These are phyloP conservation scores for Toxostoma redivivum DNA, from an alignment of 2,113 vertebrate genomes.

Conservation along the genomic window DNA sequence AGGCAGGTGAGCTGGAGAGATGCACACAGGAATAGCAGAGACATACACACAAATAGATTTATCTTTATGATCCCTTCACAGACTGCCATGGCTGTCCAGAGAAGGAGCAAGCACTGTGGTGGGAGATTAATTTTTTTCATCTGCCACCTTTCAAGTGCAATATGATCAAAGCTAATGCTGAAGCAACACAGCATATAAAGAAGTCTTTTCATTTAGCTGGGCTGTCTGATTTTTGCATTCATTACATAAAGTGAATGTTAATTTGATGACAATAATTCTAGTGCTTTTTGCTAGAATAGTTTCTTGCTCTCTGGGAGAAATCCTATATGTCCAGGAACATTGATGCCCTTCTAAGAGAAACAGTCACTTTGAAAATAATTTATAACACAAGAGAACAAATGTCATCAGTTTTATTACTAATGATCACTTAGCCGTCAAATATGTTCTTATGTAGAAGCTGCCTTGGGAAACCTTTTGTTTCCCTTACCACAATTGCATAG, in stretches of 20 bases:
- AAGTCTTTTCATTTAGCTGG: not conserved
- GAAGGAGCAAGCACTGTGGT: not conserved
- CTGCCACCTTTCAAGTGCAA: not conserved
- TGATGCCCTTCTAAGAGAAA: not conserved
- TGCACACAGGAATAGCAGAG: not conserved
- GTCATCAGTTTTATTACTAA: not conserved
- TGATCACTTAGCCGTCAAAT: not conserved
- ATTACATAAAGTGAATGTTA: not conserved
- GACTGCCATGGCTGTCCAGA: not conserved
- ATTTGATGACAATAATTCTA: not conserved
- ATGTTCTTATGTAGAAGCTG: not conserved
- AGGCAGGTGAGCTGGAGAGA: not conserved
- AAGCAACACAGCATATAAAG: not conserved
- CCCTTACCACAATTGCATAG: not conserved
- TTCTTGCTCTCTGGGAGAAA: not conserved
- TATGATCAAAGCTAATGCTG: not conserved
- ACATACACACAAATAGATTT: not conserved
- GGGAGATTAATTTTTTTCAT: not conserved
- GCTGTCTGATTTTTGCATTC: not conserved
- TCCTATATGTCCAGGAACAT: not conserved
- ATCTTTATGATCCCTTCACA: not conserved
- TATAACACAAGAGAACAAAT: not conserved
- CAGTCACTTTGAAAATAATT: rapidly evolving
- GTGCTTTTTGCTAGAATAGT: not conserved
- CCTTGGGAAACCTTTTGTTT: not conserved